Conservation (phyloP, 2,113 vertebrate genomes). For the Leucoraja erinaceus region DNA sequence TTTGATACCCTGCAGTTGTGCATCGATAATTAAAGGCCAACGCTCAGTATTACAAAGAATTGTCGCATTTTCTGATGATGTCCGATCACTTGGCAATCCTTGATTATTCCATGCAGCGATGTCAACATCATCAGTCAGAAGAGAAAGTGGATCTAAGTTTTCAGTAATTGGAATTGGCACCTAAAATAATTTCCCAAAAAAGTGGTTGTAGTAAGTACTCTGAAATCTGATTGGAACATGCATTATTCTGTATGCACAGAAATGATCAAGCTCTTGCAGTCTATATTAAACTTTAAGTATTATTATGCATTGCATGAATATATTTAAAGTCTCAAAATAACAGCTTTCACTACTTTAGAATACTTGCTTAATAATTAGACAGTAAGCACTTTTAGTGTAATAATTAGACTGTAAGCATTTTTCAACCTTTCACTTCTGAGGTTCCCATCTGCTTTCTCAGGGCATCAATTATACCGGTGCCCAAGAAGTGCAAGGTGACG, state of each 20-base stretch:
- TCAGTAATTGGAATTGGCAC: constrained; percentile 60
- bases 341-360: background rate
- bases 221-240: constrained; percentile 13
- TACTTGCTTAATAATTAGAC: no score
- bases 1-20: constrained; percentile 63
- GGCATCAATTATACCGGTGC: no score
- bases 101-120: constrained; percentile 66
- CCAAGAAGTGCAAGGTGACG: no score
- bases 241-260: background rate
- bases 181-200: constrained; percentile 42
- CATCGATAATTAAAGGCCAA: constrained; percentile 60
- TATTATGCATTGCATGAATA: background rate
- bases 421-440: no score
- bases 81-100: constrained; percentile 65
- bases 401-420: no score
- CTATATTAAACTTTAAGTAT: background rate
- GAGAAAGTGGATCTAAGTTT: constrained; percentile 57
- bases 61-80: constrained; percentile 58
- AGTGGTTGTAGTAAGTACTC: background rate
- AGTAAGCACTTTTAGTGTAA: no score
- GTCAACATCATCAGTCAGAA: constrained; percentile 53
- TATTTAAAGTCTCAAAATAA: background rate
- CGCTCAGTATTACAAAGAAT: constrained; percentile 63
- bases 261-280: background rate
- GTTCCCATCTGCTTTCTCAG: no score